phyloP scores from a whole-genome alignment of 2,888 invertebrate species.

The Uloborus plumipes region DNA sequence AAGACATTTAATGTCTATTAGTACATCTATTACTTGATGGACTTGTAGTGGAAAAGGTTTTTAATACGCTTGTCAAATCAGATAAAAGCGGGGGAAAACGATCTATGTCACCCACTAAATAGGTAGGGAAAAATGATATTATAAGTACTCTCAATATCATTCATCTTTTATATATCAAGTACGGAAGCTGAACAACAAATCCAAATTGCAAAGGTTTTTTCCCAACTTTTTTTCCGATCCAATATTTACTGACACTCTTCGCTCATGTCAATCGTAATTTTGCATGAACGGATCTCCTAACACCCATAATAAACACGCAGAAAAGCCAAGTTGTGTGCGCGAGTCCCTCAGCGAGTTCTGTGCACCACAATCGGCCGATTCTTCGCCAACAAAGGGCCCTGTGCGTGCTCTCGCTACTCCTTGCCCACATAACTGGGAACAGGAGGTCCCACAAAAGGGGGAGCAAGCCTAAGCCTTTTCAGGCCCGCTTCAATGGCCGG shows the following conservation, averaged over 20 bases:
- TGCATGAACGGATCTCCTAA: conserved; percentile 14
- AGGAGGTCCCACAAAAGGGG: conserved; percentile 19
- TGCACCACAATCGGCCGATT: conserved; percentile 18
- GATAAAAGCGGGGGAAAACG: too few relatives aligned
- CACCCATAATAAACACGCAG: conserved; percentile 13
- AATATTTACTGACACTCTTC: conserved; percentile 19
- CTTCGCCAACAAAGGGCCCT: neutral
- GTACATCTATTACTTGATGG: too few relatives aligned
- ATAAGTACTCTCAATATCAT: too few relatives aligned
- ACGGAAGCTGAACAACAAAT: conserved; percentile 16
- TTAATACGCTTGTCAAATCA: too few relatives aligned
- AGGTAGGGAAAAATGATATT: too few relatives aligned
- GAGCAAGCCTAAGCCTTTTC: conserved; percentile 14
- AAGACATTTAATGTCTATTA: too few relatives aligned
- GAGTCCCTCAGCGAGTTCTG: neutral
- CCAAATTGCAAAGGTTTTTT: conserved; percentile 1
- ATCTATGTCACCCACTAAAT: too few relatives aligned
- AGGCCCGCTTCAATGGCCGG: conserved; percentile 7
- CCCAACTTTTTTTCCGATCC: neutral
- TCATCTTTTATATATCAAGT: conserved; percentile 1
- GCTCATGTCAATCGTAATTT: conserved; percentile 8
- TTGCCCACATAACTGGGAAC: conserved; percentile 12
- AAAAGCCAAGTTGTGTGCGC: neutral
- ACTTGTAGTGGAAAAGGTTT: too few relatives aligned
- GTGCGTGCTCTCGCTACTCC: neutral